phyloP scores from a whole-genome alignment of 2,797 vertebrate genomes.

The Zalophus californianus region DNA sequence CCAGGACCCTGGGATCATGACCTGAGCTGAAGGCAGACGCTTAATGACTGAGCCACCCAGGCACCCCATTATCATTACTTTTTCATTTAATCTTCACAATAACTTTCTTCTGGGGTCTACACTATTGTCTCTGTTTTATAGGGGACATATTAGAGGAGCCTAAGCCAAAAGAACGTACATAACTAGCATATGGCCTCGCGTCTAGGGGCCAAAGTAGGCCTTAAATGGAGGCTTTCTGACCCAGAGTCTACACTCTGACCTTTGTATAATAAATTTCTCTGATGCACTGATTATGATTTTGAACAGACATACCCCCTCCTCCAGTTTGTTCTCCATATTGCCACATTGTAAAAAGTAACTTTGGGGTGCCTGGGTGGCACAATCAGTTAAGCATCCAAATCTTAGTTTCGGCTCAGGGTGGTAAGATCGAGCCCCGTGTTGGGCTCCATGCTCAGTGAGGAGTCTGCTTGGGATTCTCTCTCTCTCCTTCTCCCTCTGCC shows the following conservation, averaged over 20 bases:
- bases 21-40: too few species aligned
- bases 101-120: background rate
- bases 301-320: background rate
- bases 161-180: background rate
- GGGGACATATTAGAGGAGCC: background rate
- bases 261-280: background rate
- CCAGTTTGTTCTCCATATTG: background rate
- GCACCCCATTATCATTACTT: background rate
- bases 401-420: background rate
- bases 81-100: slow-evolving; percentile 1
- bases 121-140: background rate
- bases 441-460: accelerated
- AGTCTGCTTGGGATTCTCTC: background rate
- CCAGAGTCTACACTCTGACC: background rate
- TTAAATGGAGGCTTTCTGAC: background rate
- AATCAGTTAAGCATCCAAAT: background rate
- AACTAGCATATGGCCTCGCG: background rate
- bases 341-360: background rate
- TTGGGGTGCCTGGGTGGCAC: background rate
- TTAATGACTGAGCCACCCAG: too few species aligned
- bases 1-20: too few species aligned
- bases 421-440: background rate
- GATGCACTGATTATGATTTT: background rate
- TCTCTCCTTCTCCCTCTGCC: background rate
- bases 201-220: background rate